Conservation (phyloP, 2,888 invertebrate genomes). For the Slavum lentiscoides region DNA sequence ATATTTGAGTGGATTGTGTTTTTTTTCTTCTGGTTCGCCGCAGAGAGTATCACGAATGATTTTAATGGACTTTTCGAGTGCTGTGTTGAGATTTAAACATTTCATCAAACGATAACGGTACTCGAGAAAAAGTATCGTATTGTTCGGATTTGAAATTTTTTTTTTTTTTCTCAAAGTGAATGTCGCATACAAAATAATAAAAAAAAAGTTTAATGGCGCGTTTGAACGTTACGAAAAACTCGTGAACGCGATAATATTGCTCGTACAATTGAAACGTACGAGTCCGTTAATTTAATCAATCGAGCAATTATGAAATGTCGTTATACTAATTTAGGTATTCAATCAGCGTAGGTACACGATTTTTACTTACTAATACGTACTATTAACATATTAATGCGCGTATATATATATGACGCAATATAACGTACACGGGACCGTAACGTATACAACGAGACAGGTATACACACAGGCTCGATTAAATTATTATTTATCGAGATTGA, state of each 20-base stretch:
- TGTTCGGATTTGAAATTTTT: neutral
- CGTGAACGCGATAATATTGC: neutral
- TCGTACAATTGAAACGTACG: too few relatives aligned
- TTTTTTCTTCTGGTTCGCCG: neutral
- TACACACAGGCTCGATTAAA: too few relatives aligned
- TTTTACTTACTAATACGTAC: neutral
- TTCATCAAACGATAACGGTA: conserved; percentile 1
- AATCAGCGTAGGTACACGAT: neutral
- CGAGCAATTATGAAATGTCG: neutral
- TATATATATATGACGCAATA: too few relatives aligned
- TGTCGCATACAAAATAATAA: too few relatives aligned
- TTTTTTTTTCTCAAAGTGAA: too few relatives aligned
- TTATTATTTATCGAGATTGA: neutral
- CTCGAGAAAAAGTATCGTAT: conserved; percentile 2
- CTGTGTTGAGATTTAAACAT: neutral
- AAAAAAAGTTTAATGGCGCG: neutral
- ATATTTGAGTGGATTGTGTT: conserved; percentile 18
- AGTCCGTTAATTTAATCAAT: too few relatives aligned
- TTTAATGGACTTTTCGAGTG: conserved; percentile 31
- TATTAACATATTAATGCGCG: too few relatives aligned
- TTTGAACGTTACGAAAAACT: neutral
- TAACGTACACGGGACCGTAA: too few relatives aligned
- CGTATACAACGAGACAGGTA: too few relatives aligned
- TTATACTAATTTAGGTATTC: neutral
- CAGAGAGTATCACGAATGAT: conserved; percentile 12